Evolutionary conservation across 1,140 invertebrate species (phyloP), one percentile per base, ranked within the genome.

Genomic region (Papilio polytes): DNA sequence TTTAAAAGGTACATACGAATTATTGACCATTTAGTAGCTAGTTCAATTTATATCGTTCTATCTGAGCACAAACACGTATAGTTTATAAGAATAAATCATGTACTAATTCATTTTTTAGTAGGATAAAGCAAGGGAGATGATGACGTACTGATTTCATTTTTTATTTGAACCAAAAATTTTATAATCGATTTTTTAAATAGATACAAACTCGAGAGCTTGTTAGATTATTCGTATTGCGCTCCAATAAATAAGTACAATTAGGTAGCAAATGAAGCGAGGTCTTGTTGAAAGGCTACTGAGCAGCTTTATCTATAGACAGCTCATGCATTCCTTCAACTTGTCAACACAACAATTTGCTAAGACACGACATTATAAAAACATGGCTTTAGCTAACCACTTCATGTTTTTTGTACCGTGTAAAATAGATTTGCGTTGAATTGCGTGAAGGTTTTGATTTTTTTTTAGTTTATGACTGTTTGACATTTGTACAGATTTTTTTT

Each of bases 221-320:
- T 20, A 18, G 13, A 70, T 13, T 70, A 18, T 70, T 70, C 4
- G 26, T 63, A 70, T 36, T n/a, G 1, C 63, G 63, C 63, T 70
- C 26, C 13, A 70, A 70, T 70, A 70, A 70, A 26, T 70, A 31
- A 70, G 22, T 70, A 36, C 63, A 31, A 70, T 70, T 70, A 70
- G 12, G 22, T 31, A 70, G 10, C 63, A 70, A 70, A 70, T 70
- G 63, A 70, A 70, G 22, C 63, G 22, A 26, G 3, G 6, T 15
- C 63, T 31, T 13, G 63, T 31, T 70, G 63, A 70, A 70, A 70
- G 63, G 63, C 63, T 70, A 70, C 63, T 70, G 63, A 26, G 26
- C 26, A 31, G 13, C 63, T 31, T 26, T 70, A 70, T 70, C 22
- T 22, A 2, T 26, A 36, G 63, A 70, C 26, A 70, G 26, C 26